A percentile compares a stretch with the other conserved stretches of the same genome.
Evolutionary conservation across 2,888 invertebrate genomes (phyloP).

Genomic region (Hymenopus coronatus): DNA sequence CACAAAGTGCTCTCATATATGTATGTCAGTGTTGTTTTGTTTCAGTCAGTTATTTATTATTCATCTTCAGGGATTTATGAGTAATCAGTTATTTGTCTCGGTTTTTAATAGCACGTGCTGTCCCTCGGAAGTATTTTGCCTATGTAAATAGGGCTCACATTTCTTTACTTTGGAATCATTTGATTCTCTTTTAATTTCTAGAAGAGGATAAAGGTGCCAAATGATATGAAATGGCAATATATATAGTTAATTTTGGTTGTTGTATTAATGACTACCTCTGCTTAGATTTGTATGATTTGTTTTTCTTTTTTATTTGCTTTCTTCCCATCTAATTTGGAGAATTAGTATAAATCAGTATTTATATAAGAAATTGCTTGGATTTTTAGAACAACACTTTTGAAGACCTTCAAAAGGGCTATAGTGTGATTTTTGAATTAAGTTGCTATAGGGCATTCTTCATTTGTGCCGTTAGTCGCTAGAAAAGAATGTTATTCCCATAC

Average conservation of each 20-base stretch:
- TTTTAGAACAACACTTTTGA: neutral
- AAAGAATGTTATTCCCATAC: neutral
- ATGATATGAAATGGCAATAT: neutral
- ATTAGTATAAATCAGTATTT: neutral
- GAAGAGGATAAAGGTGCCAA: neutral
- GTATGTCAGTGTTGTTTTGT: neutral
- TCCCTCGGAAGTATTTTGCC: conserved; percentile 31
- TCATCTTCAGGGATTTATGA: neutral
- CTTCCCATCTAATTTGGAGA: neutral
- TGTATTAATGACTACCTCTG: neutral
- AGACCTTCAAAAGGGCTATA: neutral
- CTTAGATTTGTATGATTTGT: neutral
- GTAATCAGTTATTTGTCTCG: neutral
- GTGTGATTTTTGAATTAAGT: neutral
- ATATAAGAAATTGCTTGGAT: neutral
- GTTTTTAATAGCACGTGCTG: conserved; percentile 37
- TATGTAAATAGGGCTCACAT: neutral
- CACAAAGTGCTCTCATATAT: neutral
- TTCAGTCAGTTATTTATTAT: neutral
- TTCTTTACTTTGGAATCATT: neutral
- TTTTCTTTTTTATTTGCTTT: neutral
- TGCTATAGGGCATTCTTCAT: neutral
- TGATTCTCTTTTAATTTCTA: neutral
- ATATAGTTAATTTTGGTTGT: neutral
- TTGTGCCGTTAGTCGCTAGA: neutral